Evolutionary conservation across 2,888 invertebrate species (phyloP), one percentile per base, ranked within the genome.

Genomic region (Orthosia incerta): DNA sequence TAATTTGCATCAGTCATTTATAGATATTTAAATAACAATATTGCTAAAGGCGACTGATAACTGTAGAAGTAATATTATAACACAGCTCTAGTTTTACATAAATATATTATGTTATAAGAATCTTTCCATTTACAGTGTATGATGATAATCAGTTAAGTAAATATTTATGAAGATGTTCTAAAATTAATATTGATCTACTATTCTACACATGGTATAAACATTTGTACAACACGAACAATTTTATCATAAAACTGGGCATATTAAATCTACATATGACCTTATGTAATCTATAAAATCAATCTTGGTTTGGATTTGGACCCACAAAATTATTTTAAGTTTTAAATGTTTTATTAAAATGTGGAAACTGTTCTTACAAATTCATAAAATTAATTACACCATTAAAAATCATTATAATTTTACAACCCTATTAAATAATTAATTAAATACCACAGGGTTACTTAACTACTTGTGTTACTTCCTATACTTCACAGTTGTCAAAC

Each of bases 1-100:
- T 92, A 92, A 94, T 95, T 95, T 93, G 90, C 94, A 94, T 94
- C 87, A 85, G 86, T 91, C 85, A 86, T 88, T 80, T 86, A 86
- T 80, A 86, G 88, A 83, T 90, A 92, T 93, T 93, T 92, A 89
- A 93, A 93, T 92, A 89, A 89, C 89, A 91, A 89, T 91, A 90
- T 88, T 83, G 82, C 53, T 79, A 80, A 75, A 85, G 79, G 60
- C 31, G 31, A 71, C 76, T 74, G 59, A 75, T 77, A 76, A 64
- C 50, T 76, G 55, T 68, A 23, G 50, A 65, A 66, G 77, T 77
- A 51, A 71, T 74, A 23, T 76, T 75, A 68, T 65, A 75, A 64
- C 56, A 68, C 11, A 67, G 26, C 39, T 71, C 46, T 72, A 69
- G 45, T 65, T 77, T 75, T 67, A 65, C 46, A 64, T 74, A 63